Conservation (phyloP, 1,140 invertebrate species). For the Drosophila funebris region DNA sequence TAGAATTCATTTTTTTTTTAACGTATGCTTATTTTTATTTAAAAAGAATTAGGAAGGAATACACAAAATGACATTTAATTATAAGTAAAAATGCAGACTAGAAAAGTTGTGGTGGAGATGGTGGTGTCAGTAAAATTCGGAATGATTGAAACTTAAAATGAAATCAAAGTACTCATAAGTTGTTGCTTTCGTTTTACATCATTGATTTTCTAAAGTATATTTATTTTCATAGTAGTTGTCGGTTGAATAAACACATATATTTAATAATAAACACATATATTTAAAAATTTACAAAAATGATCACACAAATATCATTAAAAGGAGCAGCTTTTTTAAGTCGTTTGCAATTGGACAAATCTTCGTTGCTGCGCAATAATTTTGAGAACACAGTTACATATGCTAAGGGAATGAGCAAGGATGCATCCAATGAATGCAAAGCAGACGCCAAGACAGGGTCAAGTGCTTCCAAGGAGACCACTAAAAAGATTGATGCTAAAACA, state of each 20-base stretch:
- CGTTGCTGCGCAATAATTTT: too few relatives aligned
- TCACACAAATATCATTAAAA: background rate
- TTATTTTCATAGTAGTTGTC: background rate
- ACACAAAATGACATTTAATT: slow-evolving; percentile 9
- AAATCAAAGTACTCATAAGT: background rate
- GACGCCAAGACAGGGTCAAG: background rate
- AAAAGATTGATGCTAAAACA: too few relatives aligned
- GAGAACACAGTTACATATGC: background rate
- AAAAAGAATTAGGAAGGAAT: slow-evolving; percentile 3
- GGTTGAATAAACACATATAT: background rate
- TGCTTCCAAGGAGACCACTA: too few relatives aligned
- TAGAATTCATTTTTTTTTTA: background rate
- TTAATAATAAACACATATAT: background rate
- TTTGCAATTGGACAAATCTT: background rate
- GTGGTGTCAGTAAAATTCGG: too few relatives aligned
- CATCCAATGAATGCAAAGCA: background rate
- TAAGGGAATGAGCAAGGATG: background rate
- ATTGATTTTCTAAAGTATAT: background rate
- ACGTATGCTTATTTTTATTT: background rate
- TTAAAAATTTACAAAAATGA: background rate
- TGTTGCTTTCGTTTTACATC: background rate
- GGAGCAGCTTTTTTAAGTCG: background rate
- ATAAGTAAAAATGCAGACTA: background rate
- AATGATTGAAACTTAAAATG: too few relatives aligned
- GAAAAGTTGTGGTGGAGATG: too few relatives aligned